Conservation (phyloP, 1,140 invertebrate genomes). For the Eurosta solidaginis region DNA sequence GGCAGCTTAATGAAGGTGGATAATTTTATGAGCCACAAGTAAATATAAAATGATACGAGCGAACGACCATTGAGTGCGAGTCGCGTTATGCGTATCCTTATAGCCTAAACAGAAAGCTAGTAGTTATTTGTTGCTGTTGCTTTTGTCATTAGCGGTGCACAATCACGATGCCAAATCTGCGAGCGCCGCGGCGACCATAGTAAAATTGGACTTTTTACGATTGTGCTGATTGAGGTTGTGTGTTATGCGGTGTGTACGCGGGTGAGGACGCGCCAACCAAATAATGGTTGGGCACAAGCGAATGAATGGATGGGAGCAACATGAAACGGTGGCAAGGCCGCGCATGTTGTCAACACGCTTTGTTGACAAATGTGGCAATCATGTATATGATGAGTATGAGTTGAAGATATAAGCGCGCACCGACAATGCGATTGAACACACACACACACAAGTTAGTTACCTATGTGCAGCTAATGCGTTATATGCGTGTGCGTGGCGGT, state of each 20-base stretch:
- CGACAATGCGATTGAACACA: not conserved
- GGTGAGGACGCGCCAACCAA: too few relatives aligned
- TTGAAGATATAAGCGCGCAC: not conserved
- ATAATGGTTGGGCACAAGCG: not conserved
- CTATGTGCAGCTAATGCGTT: not conserved
- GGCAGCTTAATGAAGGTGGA: slow-evolving; percentile 23
- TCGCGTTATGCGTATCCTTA: too few relatives aligned
- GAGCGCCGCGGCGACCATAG: not conserved
- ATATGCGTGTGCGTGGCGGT: not conserved
- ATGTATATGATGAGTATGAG: too few relatives aligned
- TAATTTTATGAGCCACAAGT: slow-evolving; percentile 7
- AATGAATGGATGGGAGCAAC: not conserved
- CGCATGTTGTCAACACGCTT: slow-evolving; percentile 15
- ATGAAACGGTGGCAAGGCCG: not conserved
- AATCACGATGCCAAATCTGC: slow-evolving; percentile 5
- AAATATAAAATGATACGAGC: not conserved
- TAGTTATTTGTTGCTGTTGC: not conserved
- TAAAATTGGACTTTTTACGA: slow-evolving; percentile 15
- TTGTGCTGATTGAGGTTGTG: not conserved
- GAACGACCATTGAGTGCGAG: too few relatives aligned
- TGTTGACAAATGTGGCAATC: slow-evolving; percentile 28
- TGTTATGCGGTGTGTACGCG: not conserved
- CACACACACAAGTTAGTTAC: too few relatives aligned
- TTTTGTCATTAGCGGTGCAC: slow-evolving; percentile 13
- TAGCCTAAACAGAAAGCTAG: not conserved